A percentile compares a stretch with the other conserved stretches of the same genome.
Evolutionary conservation across 2,797 vertebrate species (phyloP).

Genomic region (Myoxocephalus aenaeus): DNA sequence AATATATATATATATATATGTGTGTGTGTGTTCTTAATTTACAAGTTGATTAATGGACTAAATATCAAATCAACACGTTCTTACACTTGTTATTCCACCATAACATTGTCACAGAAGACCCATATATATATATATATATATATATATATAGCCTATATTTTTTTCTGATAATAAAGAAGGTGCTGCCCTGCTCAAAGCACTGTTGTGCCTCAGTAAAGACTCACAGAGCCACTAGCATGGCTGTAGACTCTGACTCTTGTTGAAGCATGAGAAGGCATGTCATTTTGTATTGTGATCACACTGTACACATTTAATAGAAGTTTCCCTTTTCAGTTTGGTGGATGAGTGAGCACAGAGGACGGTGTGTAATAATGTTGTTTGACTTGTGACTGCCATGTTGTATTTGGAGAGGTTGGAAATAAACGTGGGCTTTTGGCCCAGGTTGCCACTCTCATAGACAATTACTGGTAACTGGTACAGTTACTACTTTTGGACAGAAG

Average conservation of each 20-base stretch:
- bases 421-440: conserved; percentile 16
- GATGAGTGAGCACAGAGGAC: background rate
- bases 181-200: background rate
- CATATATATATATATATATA: no score
- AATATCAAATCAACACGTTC: background rate
- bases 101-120: background rate
- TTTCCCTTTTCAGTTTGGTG: conserved; percentile 10
- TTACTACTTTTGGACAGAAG: conserved; percentile 33
- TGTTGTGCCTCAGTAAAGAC: background rate
- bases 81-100: background rate
- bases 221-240: background rate
- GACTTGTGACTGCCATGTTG: conserved; percentile 10
- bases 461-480: conserved; percentile 7
- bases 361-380: conserved; percentile 7
- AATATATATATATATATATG: no score
- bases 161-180: background rate
- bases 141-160: background rate
- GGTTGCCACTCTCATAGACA: conserved; percentile 9
- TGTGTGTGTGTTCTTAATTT: background rate
- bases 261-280: background rate
- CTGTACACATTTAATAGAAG: conserved; percentile 6
- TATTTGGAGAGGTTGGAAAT: conserved; percentile 28
- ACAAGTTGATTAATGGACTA: background rate
- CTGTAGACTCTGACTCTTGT: background rate
- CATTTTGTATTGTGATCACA: background rate